A percentile compares a stretch with the other conserved stretches of the same genome.
phyloP scores from a whole-genome alignment of 2,888 invertebrate genomes.

The Leucophenga maculata region DNA sequence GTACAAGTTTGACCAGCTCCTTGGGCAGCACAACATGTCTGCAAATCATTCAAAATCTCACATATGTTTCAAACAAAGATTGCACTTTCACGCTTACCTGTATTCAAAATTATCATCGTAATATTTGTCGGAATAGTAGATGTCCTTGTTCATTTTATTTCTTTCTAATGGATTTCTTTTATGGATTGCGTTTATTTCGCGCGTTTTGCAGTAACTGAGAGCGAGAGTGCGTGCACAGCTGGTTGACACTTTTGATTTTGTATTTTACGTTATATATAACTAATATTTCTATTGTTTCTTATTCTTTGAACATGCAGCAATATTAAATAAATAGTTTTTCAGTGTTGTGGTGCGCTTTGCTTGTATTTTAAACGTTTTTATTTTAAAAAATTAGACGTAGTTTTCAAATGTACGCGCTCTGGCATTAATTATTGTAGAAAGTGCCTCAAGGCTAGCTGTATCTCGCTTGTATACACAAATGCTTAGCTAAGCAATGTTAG shows the following conservation, averaged over 20 bases:
- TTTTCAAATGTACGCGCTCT: slow-evolving; percentile 18
- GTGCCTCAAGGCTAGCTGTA: background rate
- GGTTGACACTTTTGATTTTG: background rate
- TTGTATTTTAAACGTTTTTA: background rate
- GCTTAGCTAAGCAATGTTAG: too few relatives aligned
- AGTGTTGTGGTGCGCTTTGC: background rate
- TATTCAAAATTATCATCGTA: slow-evolving; percentile 93
- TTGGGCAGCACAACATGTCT: slow-evolving; percentile 97
- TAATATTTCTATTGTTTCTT: background rate
- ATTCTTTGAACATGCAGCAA: background rate
- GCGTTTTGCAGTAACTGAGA: too few relatives aligned
- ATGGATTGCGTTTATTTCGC: background rate
- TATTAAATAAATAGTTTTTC: background rate
- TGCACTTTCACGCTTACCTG: slow-evolving; percentile 77
- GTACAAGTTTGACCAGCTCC: slow-evolving; percentile 90
- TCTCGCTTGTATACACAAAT: background rate
- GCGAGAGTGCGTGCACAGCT: background rate
- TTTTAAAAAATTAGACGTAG: background rate
- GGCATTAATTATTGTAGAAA: too few relatives aligned
- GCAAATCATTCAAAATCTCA: slow-evolving; percentile 8
- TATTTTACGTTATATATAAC: background rate
- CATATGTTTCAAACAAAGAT: background rate
- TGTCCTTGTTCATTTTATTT: slow-evolving; percentile 79
- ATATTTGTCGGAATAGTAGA: slow-evolving; percentile 95
- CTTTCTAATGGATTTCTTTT: background rate